phyloP scores from a whole-genome alignment of 2,888 invertebrate genomes.

The Fabriciana adippe region DNA sequence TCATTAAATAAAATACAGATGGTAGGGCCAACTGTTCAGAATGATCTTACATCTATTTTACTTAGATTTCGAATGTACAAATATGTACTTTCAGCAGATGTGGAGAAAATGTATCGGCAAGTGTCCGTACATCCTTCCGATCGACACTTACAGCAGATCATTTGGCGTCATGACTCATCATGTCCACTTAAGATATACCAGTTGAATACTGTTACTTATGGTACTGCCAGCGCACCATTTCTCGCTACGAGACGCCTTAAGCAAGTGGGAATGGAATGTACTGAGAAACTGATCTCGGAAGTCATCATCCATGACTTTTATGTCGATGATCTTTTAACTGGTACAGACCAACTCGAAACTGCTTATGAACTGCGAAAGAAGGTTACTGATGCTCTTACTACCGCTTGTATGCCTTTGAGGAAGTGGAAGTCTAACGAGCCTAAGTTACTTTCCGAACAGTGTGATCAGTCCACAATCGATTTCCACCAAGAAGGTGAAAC shows the following conservation, averaged over 20 bases:
- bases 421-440: conserved; percentile 43
- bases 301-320: conserved; percentile 43
- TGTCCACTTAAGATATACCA: conserved; percentile 33
- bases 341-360: conserved; percentile 30
- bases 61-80: conserved; percentile 11
- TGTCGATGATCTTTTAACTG: conserved; percentile 39
- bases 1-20: too few species aligned
- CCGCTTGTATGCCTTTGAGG: conserved; percentile 41
- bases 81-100: conserved; percentile 5
- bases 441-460: conserved; percentile 20
- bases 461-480: conserved; percentile 18
- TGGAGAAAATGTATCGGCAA: conserved; percentile 12
- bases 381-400: conserved; percentile 20
- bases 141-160: conserved; percentile 16
- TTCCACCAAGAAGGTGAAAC: conserved; percentile 9
- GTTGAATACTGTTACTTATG: conserved; percentile 45
- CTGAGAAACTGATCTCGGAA: conserved; percentile 31
- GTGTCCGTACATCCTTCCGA: not conserved
- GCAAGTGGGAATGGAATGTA: conserved; percentile 38
- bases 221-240: conserved; percentile 44
- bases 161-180: not conserved
- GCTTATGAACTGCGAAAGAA: conserved; percentile 16
- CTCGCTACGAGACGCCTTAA: conserved; percentile 42
- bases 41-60: conserved; percentile 14
- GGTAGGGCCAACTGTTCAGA: not conserved